Base-by-base conservation (phyloP, 2,797 vertebrate species). In the Melanotaenia parkinsoni region DNA sequence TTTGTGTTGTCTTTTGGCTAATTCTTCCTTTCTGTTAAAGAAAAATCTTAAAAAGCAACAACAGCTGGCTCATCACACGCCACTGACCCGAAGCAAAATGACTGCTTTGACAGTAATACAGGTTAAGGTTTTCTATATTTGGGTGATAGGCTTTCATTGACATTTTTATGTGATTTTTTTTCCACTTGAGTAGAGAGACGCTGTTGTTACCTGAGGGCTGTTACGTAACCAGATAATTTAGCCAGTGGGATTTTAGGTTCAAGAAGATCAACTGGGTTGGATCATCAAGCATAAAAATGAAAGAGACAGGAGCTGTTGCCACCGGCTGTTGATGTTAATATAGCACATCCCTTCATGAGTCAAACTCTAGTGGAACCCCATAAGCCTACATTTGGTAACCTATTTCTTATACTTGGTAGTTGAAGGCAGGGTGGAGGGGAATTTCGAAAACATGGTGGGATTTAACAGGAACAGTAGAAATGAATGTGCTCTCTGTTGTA, bases 241-340 rank as follows among this genome's bases (percentile, higher is more conserved):
- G 82, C 92, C 78, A 20, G 58, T 67, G 76, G 86, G 83, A 63
- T 76, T 67, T 68, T 61, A 63, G 84, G 68, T 84, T 87, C 80
- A 86, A 66, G 77, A 56, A 81, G 88, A 91, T 92, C 79, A 86
- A 80, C 81, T 62, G 69, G 70, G 79, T 89, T 81, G 72, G 84
- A 82, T 85, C 86, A 82, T 87, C 89, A 90, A 83, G 79, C 72
- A 82, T 78, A 84, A 90, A 91, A 87, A 83, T 85, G 69, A 67
- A 92, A 84, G 71, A 88, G 90, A 91, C 92, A 86, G 78, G 76
- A 76, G 63, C 69, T 67, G 33, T 58, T 82, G 86, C 91, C 77
- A 77, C 67, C 1, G 50, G 84, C 74, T 72, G 61, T 78, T 86
- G 63, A 75, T 85, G 85, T 79, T 81, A 84, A 86, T 84, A 70